Conservation (phyloP, 2,113 vertebrate species). For the cattle (Bos taurus) region DNA sequence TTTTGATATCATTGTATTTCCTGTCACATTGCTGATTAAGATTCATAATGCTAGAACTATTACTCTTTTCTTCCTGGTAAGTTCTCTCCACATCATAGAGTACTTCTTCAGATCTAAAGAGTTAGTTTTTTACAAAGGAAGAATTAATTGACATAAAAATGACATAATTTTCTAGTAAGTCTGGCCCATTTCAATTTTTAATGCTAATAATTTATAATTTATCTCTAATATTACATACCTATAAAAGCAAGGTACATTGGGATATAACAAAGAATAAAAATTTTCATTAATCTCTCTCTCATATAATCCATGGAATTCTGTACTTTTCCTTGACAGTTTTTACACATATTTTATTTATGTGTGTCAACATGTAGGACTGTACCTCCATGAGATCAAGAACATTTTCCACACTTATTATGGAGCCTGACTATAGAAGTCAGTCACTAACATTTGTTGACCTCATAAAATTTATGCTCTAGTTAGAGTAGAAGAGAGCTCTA, state of each 20-base stretch:
- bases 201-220: background rate
- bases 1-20: background rate
- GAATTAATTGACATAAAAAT: background rate
- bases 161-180: background rate
- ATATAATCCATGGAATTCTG: background rate
- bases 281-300: background rate
- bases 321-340: background rate
- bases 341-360: background rate
- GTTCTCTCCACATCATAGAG: background rate
- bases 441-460: background rate
- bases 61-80: background rate
- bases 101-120: background rate
- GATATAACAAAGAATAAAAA: background rate
- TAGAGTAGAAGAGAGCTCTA: background rate
- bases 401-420: background rate
- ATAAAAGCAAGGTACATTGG: background rate
- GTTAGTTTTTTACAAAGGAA: background rate
- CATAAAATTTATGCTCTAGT: background rate
- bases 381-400: background rate
- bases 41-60: background rate
- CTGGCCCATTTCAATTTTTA: background rate
- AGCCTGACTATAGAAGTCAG: background rate
- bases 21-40: background rate
- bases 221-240: background rate
- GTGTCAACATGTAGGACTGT: background rate